Conservation (phyloP, 2,888 invertebrate genomes). For the Melangyna quadrimaculata region DNA sequence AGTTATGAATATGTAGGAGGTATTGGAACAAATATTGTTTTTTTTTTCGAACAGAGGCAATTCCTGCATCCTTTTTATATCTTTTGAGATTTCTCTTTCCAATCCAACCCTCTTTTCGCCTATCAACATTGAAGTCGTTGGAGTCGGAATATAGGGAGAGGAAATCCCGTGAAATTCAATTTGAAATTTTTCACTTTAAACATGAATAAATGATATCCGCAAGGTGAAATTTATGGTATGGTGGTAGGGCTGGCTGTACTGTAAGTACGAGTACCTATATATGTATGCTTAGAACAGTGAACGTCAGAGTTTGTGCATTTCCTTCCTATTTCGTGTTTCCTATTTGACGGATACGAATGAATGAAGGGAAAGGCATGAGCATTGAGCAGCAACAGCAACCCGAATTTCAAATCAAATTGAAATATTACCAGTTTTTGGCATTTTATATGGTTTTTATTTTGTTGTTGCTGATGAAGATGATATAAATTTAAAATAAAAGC, state of each 20-base stretch:
- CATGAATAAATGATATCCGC: conserved; percentile 69
- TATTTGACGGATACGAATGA: conserved; percentile 23
- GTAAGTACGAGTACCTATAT: too few species aligned
- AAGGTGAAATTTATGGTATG: conserved; percentile 64
- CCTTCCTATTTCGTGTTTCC: conserved; percentile 18
- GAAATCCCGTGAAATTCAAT: conserved; percentile 66
- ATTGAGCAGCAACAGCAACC: too few species aligned
- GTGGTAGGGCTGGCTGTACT: neutral
- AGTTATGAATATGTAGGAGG: too few species aligned
- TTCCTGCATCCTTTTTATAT: too few species aligned
- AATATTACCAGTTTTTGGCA: conserved; percentile 59
- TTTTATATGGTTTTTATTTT: conserved; percentile 50
- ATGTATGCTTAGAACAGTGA: too few species aligned
- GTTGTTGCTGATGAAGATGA: neutral
- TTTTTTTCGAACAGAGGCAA: too few species aligned
- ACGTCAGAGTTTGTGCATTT: conserved; percentile 26
- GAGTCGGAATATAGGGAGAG: neutral
- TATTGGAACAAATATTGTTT: neutral
- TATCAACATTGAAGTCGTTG: neutral
- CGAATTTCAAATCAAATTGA: conserved; percentile 43
- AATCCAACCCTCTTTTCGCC: neutral
- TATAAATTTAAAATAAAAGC: conserved; percentile 36
- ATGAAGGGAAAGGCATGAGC: neutral
- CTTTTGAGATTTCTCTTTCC: too few species aligned
- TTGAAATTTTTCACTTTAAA: conserved; percentile 68